Base-by-base conservation (phyloP, 2,113 vertebrate genomes). In the Archilochus colubris region DNA sequence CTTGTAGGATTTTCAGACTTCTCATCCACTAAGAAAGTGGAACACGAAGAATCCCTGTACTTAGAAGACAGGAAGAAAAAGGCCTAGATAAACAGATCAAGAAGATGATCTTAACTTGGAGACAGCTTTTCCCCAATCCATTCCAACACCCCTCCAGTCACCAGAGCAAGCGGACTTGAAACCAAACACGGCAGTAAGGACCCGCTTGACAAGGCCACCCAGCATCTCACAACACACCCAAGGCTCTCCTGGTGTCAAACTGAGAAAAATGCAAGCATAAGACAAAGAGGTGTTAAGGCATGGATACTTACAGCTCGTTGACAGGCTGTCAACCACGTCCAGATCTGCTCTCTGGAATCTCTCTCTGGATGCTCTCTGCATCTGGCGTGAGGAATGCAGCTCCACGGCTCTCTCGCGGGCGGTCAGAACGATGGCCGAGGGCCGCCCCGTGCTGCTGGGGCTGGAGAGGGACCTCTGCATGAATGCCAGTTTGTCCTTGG, bases 401-500 rank as follows among this genome's bases (percentile, higher is more conserved):
- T 98, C 51, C 61, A 98, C 97, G 91, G 96, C 97, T 96, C 96
- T 97, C 95, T 97, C 96, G 1, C 74, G 97, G 92, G 98, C 94
- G 1, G 96, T 97, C 93, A 98, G 97, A 88, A 97, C 22, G 12
- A 98, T 73, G 88, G 97, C 50, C 4, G 97, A 96, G 84, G 95
- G 92, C 75, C 43, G 97, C 96, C 94, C 95, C 43, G 15, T 6
- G 1, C 92, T 84, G 89, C 96, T 51, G 0, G 96, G 95, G 94
- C 97, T 93, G 4, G 97, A 97, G 73, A 98, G 97, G 43, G 98
- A 97, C 97, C 97, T 97, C 97, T 96, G 97, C 98, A 98, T 98
- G 80, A 97, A 94, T 25, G 97, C 97, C 97, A 98, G 96, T 76
- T 98, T 98, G 97, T 98, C 98, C 94, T 98, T 98, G 96, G 98